A percentile compares a stretch with the other conserved stretches of the same genome.
Conservation (phyloP, 2,888 invertebrate species). For the Polydrusus tereticollis region DNA sequence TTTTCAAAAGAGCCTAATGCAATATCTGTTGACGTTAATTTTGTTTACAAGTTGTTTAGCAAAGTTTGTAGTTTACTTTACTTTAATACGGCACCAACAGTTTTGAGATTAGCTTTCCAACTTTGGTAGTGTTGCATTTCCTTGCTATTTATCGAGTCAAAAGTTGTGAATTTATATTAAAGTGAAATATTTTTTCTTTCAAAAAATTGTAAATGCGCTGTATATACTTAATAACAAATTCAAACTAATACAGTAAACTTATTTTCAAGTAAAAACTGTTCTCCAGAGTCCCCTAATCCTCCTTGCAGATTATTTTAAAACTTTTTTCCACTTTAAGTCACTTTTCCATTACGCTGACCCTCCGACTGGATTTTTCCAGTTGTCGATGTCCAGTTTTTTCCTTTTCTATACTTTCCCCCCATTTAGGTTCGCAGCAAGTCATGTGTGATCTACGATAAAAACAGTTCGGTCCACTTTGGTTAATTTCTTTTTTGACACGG, state of each 20-base stretch:
- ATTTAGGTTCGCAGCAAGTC: not conserved
- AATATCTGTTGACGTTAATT: slow-evolving; percentile 15
- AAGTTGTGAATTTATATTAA: not conserved
- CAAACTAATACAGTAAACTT: not conserved
- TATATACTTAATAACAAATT: not conserved
- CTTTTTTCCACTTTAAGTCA: slow-evolving; percentile 4
- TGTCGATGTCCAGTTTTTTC: slow-evolving; percentile 8
- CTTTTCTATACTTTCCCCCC: not conserved
- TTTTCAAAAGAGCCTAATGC: not conserved
- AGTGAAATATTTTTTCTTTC: too few species aligned
- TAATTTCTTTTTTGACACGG: slow-evolving; percentile 11
- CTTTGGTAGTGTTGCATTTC: not conserved
- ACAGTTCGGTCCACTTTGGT: slow-evolving; percentile 1
- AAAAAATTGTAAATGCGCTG: too few species aligned
- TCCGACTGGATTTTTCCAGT: not conserved
- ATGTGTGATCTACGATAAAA: slow-evolving; percentile 15
- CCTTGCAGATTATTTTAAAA: slow-evolving; percentile 3
- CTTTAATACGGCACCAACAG: not conserved
- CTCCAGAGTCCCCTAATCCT: not conserved
- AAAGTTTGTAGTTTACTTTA: not conserved
- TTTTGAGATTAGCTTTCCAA: not conserved
- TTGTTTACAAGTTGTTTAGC: slow-evolving; percentile 13
- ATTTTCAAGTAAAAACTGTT: not conserved
- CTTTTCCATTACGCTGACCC: slow-evolving; percentile 2
- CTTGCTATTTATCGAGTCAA: not conserved